Evolutionary conservation across 2,888 invertebrate genomes (phyloP), one percentile per base, ranked within the genome.

Genomic region (Aspidiotus destructor): DNA sequence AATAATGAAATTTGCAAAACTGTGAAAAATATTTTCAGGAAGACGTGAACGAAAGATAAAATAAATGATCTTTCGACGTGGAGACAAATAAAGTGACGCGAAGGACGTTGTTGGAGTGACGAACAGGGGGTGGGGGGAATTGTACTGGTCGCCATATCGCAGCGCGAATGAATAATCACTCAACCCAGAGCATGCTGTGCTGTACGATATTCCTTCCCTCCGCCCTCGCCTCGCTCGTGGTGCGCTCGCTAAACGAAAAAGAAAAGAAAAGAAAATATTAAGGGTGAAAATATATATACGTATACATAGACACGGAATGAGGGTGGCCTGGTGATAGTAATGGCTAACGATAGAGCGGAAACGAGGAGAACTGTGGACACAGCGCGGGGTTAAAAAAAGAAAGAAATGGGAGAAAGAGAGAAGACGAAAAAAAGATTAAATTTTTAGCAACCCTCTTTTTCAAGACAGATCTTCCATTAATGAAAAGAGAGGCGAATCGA

Each of bases 371-470:
- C n/a, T 41, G 16, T 41, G 55, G 48, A 48, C 44, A 41, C 52
- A 62, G 68, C n/a, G 54, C 40, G 60, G 65, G 65, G 58, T 28
- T 57, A 48, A 65, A 69, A 67, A 70, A 61, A 69, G 28, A 28
- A 28, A 28, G 28, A 28, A 28, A 28, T 28, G 28, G 28, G 28
- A 28, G 28, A 28, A 28, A 28, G 28, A 28, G 28, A 28, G 28
- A 28, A 28, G 28, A 28, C 28, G 28, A 28, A 70, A 71, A 69
- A 70, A 65, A 71, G 71, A 71, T 71, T 71, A 71, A 71, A 71
- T 71, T 71, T 71, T 71, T 70, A 71, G 67, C 71, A 63, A 70
- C 71, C 71, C 71, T 69, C 71, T 70, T 71, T 71, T 68, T 71
- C 70, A 65, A 28, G 65, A 65, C 65, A 65, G 65, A 58, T 57